Percentiles rank a stretch among this genome's conserved stretches.
Evolutionary conservation across 2,113 vertebrate genomes (phyloP).

Genomic region (Anoura caudifer): DNA sequence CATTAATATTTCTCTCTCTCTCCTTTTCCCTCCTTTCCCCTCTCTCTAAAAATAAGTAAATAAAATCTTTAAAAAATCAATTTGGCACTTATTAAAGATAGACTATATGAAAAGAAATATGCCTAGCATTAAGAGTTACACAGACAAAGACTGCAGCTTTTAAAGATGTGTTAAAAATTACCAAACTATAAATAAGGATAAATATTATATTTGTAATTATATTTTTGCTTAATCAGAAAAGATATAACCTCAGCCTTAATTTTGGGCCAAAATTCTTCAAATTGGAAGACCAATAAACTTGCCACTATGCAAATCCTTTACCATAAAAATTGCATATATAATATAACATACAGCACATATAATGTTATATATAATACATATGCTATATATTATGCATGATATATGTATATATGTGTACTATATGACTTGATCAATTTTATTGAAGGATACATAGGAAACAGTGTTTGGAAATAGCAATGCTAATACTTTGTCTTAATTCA

Average conservation of each 20-base stretch:
- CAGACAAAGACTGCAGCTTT: not conserved
- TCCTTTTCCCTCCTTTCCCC: too few species aligned
- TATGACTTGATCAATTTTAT: not conserved
- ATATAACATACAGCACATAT: not conserved
- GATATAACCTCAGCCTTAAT: not conserved
- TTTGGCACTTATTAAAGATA: conserved; percentile 31
- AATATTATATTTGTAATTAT: not conserved
- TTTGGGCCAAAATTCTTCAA: not conserved
- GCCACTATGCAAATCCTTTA: not conserved
- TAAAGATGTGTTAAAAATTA: not conserved
- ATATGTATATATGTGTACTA: not conserved
- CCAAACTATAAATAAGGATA: not conserved
- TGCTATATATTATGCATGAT: not conserved
- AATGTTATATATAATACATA: not conserved
- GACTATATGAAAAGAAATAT: not conserved
- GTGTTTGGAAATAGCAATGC: not conserved
- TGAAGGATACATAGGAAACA: not conserved
- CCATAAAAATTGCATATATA: not conserved
- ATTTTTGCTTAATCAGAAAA: not conserved
- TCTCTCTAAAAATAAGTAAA: too few species aligned
- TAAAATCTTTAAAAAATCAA: not conserved
- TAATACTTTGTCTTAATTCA: not conserved
- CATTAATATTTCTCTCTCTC: too few species aligned
- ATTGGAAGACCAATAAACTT: not conserved
- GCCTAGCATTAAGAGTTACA: not conserved